Evolutionary conservation across 2,113 vertebrate genomes (phyloP).

Genomic region (Chinchilla lanigera): DNA sequence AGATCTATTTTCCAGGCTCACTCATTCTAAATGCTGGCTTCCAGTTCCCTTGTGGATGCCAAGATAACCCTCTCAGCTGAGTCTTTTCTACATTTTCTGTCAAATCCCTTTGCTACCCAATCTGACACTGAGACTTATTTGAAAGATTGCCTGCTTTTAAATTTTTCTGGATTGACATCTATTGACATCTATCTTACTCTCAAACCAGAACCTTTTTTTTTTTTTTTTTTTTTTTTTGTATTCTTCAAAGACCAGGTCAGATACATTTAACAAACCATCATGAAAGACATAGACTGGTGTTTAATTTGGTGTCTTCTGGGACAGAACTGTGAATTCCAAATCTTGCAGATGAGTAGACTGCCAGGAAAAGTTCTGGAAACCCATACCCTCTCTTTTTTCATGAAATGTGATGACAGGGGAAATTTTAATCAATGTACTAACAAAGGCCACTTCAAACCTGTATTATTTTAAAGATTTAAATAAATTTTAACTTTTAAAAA

Average conservation of each 20-base stretch:
- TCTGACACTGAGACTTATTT: slow-evolving; percentile 59
- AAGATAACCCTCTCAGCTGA: slow-evolving; percentile 62
- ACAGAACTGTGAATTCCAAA: slow-evolving; percentile 21
- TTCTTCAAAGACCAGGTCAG: slow-evolving; percentile 63
- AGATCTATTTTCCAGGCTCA: slow-evolving; percentile 78
- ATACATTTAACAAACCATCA: slow-evolving; percentile 63
- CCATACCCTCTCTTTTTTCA: not conserved
- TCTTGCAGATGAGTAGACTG: slow-evolving; percentile 28
- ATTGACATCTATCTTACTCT: slow-evolving; percentile 75
- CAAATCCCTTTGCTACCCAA: slow-evolving; percentile 63
- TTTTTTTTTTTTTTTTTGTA: slow-evolving; percentile 53
- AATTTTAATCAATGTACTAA: slow-evolving; percentile 40
- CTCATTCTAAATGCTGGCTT: slow-evolving; percentile 66
- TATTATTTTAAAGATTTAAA: not conserved
- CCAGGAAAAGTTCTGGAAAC: not conserved
- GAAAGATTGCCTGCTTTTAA: slow-evolving; percentile 60
- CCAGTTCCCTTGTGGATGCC: not conserved
- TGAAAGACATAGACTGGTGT: slow-evolving; percentile 56
- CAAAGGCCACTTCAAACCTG: not conserved
- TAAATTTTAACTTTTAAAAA: slow-evolving; percentile 18
- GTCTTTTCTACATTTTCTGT: slow-evolving; percentile 45
- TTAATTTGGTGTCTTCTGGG: not conserved
- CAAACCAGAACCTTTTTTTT: slow-evolving; percentile 58
- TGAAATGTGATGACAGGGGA: slow-evolving; percentile 33
- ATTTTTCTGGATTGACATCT: slow-evolving; percentile 73